Evolutionary conservation across 2,888 invertebrate genomes (phyloP), one percentile per base, ranked within the genome.

Genomic region (Iselma pallidipennis): DNA sequence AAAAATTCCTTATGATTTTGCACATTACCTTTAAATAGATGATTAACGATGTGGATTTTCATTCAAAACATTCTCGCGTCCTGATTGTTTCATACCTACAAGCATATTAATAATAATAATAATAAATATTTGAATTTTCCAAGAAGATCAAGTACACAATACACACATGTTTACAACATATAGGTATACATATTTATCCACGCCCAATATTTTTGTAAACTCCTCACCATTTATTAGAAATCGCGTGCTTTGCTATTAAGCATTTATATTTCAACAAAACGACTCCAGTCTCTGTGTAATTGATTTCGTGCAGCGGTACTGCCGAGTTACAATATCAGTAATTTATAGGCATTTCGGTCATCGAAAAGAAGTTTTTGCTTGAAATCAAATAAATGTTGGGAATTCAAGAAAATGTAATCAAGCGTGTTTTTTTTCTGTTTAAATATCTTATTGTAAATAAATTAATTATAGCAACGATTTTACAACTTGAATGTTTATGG

Each of bases 231-330:
- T 23, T 45, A 23, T 45, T 45, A 45, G 45, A 45, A 45, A 45
- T 45, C 45, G 45, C 45, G 45, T 45, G 45, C 45, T 21, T 45
- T 45, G 21, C 23, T 48, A 55, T 55, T 55, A 48, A 55, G 48
- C 29, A 55, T 49, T 55, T 55, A 49, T 23, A n/a, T 55, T 28
- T 23, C 48, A 55, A 45, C 14, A 48, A 49, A 28, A 31, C 51
- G 49, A 21, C 29, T 55, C 26, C 28, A 55, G 49, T 55, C 48
- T 49, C 28, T 42, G 49, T 19, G 19, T 55, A 55, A 55, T 55
- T 55, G 55, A 55, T 55, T 55, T 55, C 48, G 49, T 55, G 55
- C 45, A 45, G 21, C 45, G n/a, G n/a, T n/a, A n/a, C n/a, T 3
- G 29, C 5, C 14, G 3, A 14, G 33, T 37, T 37, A 14, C n/a